phyloP scores from a whole-genome alignment of 2,113 vertebrate species.

The Prunella himalayana region DNA sequence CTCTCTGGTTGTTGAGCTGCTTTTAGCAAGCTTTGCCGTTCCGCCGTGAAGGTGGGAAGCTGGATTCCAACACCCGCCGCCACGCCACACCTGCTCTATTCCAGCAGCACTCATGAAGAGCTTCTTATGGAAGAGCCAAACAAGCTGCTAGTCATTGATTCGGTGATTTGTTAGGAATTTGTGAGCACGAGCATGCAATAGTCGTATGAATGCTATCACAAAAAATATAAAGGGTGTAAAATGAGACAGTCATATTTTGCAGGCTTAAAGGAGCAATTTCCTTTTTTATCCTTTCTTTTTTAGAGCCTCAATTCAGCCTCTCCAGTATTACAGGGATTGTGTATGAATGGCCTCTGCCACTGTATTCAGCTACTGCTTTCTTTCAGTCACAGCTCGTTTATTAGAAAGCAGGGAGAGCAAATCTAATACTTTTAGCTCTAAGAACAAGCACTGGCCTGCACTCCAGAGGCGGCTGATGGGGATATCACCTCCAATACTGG shows the following conservation, averaged over 20 bases:
- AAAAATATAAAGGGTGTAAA: not conserved
- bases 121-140: not conserved
- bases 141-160: too few relatives aligned
- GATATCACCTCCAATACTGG: not conserved
- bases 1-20: too few relatives aligned
- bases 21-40: not conserved
- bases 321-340: not conserved
- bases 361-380: too few relatives aligned
- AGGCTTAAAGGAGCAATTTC: not conserved
- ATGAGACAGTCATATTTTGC: not conserved
- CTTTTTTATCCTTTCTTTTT: not conserved
- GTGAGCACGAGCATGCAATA: not conserved
- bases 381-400: not conserved
- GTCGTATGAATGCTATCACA: not conserved
- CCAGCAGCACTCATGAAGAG: not conserved
- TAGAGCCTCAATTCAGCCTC: not conserved
- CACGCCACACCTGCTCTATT: fast-evolving
- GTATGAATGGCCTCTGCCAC: not conserved
- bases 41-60: not conserved
- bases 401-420: not conserved
- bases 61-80: not conserved
- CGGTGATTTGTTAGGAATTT: not conserved
- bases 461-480: not conserved
- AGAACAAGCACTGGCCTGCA: not conserved
- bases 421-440: not conserved